These are phyloP conservation scores for Ectemnius cavifrons DNA, from an alignment of 2,888 invertebrate genomes.

Conservation along the genomic window DNA sequence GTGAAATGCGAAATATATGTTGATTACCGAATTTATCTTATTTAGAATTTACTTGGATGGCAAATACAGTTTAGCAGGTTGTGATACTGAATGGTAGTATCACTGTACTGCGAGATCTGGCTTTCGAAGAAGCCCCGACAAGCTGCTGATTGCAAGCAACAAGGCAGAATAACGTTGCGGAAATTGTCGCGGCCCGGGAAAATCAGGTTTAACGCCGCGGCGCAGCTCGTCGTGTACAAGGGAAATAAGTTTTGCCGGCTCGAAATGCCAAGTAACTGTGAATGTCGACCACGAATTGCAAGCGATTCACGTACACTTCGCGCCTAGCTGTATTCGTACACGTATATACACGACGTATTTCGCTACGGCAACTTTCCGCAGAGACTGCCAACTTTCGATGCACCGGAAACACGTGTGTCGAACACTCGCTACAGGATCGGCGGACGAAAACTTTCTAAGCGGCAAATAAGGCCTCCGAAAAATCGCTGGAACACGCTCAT, in stretches of 20 bases:
- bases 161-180: slow-evolving; percentile 3
- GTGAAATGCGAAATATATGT: no score
- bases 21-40: no score
- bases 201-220: slow-evolving; percentile 26
- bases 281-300: slow-evolving; percentile 14
- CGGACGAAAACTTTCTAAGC: slow-evolving; percentile 18
- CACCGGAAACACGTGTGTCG: slow-evolving; percentile 17
- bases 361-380: slow-evolving; percentile 12
- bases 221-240: background rate
- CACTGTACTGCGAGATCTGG: no score
- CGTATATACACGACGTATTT: background rate
- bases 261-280: slow-evolving; percentile 8
- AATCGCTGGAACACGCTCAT: background rate
- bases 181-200: background rate
- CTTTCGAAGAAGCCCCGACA: background rate
- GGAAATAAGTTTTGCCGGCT: slow-evolving; percentile 26
- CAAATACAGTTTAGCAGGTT: no score
- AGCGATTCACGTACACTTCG: slow-evolving; percentile 16
- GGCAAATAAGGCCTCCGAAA: background rate
- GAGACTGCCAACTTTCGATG: background rate
- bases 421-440: background rate
- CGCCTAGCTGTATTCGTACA: no score
- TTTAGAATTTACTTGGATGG: no score
- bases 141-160: background rate
- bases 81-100: no score